phyloP scores from a whole-genome alignment of 2,797 vertebrate genomes.

The Sebastes nivosus region DNA sequence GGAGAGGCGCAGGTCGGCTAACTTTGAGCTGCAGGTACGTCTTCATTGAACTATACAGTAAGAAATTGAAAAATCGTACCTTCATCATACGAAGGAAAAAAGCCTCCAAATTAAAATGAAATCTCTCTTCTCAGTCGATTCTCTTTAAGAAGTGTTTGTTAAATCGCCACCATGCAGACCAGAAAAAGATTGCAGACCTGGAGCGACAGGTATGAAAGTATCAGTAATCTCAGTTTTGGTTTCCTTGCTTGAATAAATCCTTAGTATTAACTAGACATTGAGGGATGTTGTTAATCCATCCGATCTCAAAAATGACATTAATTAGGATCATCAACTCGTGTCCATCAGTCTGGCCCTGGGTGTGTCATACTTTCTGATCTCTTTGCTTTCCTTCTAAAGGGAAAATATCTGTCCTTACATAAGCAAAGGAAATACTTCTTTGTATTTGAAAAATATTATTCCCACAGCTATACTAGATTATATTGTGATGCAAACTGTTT shows the following conservation, averaged over 20 bases:
- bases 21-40: slow-evolving; percentile 83
- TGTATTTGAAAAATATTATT: neutral
- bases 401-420: neutral
- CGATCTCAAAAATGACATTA: neutral
- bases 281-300: neutral
- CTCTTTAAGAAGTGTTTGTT: slow-evolving; percentile 78
- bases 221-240: neutral
- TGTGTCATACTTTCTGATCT: neutral
- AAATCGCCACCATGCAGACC: slow-evolving; percentile 81
- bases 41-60: neutral
- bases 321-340: neutral
- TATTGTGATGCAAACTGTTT: neutral
- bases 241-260: neutral
- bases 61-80: neutral
- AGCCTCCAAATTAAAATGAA: neutral
- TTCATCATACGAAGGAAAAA: neutral
- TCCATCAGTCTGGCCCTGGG: neutral
- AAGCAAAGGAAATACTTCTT: neutral
- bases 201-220: slow-evolving; percentile 86
- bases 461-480: neutral
- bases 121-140: slow-evolving; percentile 74
- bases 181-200: slow-evolving; percentile 78
- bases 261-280: neutral
- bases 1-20: slow-evolving; percentile 77
- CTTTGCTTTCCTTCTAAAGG: neutral